Percentiles rank a stretch among this genome's conserved stretches.
These are phyloP conservation scores for Scotopteryx bipunctaria DNA, from an alignment of 2,888 invertebrate genomes.

Conservation along the genomic window DNA sequence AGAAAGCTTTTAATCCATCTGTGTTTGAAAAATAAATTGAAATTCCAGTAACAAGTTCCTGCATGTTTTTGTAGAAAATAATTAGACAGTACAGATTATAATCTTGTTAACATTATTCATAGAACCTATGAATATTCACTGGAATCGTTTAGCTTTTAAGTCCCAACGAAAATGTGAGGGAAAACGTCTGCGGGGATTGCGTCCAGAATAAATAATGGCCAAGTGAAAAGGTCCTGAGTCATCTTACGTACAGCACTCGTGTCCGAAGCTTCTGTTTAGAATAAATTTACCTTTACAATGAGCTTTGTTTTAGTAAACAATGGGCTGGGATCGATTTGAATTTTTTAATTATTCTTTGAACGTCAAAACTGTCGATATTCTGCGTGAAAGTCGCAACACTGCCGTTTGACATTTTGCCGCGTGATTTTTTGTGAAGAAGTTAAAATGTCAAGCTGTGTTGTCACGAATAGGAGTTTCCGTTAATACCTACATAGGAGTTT, in stretches of 20 bases:
- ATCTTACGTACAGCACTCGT: slow-evolving; percentile 58
- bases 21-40: neutral
- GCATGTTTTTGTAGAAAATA: slow-evolving; percentile 20
- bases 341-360: slow-evolving; percentile 36
- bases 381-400: slow-evolving; percentile 19
- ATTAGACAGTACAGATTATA: slow-evolving; percentile 45
- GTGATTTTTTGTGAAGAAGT: neutral
- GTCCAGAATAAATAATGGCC: slow-evolving; percentile 71
- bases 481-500: too few relatives aligned
- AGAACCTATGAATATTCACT: slow-evolving; percentile 62
- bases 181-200: slow-evolving; percentile 64
- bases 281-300: slow-evolving; percentile 70
- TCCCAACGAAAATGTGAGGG: slow-evolving; percentile 59
- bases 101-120: slow-evolving; percentile 49
- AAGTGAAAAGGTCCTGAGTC: slow-evolving; percentile 78
- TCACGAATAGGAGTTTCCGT: too few relatives aligned
- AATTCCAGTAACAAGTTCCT: slow-evolving; percentile 42
- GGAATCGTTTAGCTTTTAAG: slow-evolving; percentile 44
- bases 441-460: neutral
- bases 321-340: slow-evolving; percentile 43
- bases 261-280: slow-evolving; percentile 67
- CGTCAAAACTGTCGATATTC: slow-evolving; percentile 24
- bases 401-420: slow-evolving; percentile 13
- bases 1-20: slow-evolving; percentile 14
- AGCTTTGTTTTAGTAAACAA: slow-evolving; percentile 56